Base-by-base conservation (phyloP, 1,140 invertebrate species). In the Bombus fervidus region DNA sequence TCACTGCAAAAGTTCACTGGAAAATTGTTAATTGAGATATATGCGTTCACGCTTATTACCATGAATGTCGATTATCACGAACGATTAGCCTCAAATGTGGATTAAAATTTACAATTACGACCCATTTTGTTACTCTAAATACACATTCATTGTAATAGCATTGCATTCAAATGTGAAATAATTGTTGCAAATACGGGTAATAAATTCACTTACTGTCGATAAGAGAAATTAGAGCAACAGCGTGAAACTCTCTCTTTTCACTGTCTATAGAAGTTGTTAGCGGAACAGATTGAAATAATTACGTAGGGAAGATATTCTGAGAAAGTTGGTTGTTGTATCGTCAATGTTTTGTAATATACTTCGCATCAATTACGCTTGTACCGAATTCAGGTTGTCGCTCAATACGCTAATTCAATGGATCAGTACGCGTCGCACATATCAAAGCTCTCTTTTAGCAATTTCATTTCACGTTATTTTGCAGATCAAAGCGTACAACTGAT, bases 381-480 rank as follows among this genome's bases (percentile, higher is more conserved):
- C 6, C 12, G 34, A 34, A 83, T 57, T 31, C 75, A 47, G 12
- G 28, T 22, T 43, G 66, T 39, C 41, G 41, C 18, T 76, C 43
- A 37, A 62, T 41, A 28, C 28, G 39, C 57, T 78, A 77, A 83
- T 78, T 78, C 34, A 57, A 83, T 78, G 28, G 43, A 22, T 28
- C 77, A 8, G 6, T 12, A 31, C 18, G 25, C 18, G 8, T 76
- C 34, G 8, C 34, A 28, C 37, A 28, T 77, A 53, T 77, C 12
- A 41, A 66, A 77, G 28, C 39, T 53, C 28, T n/a, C 41, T 77
- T 83, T 77, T 47, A 78, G 37, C 74, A 39, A 83, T 83, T 83
- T 69, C 47, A 83, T 83, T 83, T 83, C 37, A n/a, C 47, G 47
- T 57, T 64, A 77, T 57, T n/a, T 80, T 34, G 76, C 18, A 62